Evolutionary conservation across 2,797 vertebrate genomes (phyloP).

Genomic region (Labroides dimidiatus): DNA sequence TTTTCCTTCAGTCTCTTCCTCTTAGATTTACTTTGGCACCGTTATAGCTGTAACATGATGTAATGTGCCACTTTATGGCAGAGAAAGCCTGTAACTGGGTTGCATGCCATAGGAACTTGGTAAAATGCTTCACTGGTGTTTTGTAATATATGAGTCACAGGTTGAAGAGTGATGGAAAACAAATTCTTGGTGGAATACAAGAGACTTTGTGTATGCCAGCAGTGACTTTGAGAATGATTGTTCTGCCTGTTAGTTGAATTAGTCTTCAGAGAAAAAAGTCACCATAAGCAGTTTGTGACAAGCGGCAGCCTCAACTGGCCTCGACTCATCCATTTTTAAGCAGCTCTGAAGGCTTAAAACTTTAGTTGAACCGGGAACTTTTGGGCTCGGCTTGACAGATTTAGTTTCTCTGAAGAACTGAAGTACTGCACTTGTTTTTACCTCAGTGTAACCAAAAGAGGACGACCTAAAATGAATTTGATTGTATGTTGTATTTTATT

Average conservation of each 20-base stretch:
- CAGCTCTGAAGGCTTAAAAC: constrained; percentile 37
- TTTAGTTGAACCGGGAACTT: constrained; percentile 49
- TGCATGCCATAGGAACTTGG: constrained; percentile 65
- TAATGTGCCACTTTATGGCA: constrained; percentile 50
- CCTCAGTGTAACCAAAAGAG: constrained; percentile 63
- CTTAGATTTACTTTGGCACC: constrained; percentile 69
- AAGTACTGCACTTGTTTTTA: constrained; percentile 79
- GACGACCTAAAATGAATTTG: constrained; percentile 61
- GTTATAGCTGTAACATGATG: constrained; percentile 49
- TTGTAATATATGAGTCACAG: constrained; percentile 51
- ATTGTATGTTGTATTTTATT: constrained; percentile 61
- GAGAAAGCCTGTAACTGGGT: constrained; percentile 52
- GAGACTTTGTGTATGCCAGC: constrained; percentile 25
- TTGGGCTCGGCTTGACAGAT: constrained; percentile 41
- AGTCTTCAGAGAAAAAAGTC: constrained; percentile 46
- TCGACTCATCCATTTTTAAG: constrained; percentile 52
- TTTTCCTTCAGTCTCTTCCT: constrained; percentile 61
- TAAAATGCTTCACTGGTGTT: constrained; percentile 52
- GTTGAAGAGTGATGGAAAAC: constrained; percentile 20
- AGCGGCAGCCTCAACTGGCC: constrained; percentile 46
- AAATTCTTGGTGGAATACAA: constrained; percentile 16
- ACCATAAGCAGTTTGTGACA: constrained; percentile 13
- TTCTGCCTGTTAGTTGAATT: constrained; percentile 49
- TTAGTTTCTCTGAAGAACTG: constrained; percentile 48
- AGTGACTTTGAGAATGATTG: constrained; percentile 40